phyloP scores from a whole-genome alignment of 2,888 invertebrate genomes.

The Dusona sp. region DNA sequence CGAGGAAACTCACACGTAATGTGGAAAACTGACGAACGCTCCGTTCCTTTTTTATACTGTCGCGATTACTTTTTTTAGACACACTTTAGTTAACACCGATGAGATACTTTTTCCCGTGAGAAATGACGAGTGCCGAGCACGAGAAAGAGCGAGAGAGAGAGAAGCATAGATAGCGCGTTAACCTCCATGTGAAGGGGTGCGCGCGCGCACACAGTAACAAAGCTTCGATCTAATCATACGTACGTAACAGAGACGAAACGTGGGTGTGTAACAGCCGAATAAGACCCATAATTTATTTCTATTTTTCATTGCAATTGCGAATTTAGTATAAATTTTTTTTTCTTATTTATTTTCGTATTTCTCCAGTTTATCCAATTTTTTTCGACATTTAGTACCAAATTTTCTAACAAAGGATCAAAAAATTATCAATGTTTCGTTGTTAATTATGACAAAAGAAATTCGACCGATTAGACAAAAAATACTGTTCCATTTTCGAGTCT shows the following conservation, averaged over 20 bases:
- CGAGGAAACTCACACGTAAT: constrained; percentile 9
- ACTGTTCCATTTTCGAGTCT: background rate
- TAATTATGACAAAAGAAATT: background rate
- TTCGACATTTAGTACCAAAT: background rate
- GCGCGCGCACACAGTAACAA: constrained; percentile 65
- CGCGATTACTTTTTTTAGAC: constrained; percentile 23
- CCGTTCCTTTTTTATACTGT: background rate
- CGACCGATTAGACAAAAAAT: background rate
- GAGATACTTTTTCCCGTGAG: constrained; percentile 51
- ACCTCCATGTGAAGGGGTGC: constrained; percentile 63
- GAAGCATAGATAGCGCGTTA: constrained; percentile 62
- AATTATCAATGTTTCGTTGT: background rate
- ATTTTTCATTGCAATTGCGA: background rate
- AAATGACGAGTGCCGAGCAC: constrained; percentile 29
- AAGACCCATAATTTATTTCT: background rate
- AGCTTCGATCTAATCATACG: constrained; percentile 68
- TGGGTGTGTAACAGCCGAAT: constrained; percentile 45
- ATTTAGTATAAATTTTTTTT: background rate
- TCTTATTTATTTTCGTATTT: background rate
- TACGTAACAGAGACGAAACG: constrained; percentile 42
- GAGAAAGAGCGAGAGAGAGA: constrained; percentile 16
- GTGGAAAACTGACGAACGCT: background rate
- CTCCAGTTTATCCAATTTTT: background rate
- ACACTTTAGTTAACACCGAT: constrained; percentile 49
- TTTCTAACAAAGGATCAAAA: background rate